Percentiles rank a stretch among this genome's conserved stretches.
phyloP scores from a whole-genome alignment of 2,888 invertebrate species.

The Trilocha varians region DNA sequence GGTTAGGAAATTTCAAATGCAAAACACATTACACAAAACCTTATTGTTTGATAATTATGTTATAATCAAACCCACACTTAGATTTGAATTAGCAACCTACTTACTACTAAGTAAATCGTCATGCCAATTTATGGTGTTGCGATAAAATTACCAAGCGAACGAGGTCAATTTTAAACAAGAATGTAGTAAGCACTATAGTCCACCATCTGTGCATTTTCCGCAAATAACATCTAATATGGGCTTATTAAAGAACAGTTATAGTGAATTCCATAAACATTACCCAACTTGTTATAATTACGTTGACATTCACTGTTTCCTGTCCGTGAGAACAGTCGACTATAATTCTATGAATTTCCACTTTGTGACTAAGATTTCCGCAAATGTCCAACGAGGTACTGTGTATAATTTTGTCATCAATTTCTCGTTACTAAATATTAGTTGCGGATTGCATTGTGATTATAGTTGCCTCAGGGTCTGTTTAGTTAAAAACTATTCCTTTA shows the following conservation, averaged over 20 bases:
- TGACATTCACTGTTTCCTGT: constrained; percentile 18
- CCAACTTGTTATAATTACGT: constrained; percentile 9
- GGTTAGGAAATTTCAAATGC: too few species aligned
- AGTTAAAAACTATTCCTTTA: too few species aligned
- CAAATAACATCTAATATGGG: not conserved
- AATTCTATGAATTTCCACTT: constrained; percentile 13
- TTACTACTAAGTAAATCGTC: not conserved
- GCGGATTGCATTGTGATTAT: too few species aligned
- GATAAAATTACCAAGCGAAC: not conserved
- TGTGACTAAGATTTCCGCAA: constrained; percentile 3
- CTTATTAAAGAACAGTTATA: not conserved
- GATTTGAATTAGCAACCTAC: not conserved
- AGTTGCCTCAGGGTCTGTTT: too few species aligned
- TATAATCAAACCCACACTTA: not conserved
- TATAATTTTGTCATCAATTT: constrained; percentile 18
- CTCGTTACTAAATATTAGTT: constrained; percentile 19
- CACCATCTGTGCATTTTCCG: not conserved
- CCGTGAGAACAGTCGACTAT: constrained; percentile 26
- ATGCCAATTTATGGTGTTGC: not conserved
- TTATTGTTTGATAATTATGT: not conserved
- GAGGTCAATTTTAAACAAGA: not conserved
- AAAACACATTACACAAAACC: too few species aligned
- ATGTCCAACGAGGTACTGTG: not conserved
- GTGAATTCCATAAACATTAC: not conserved
- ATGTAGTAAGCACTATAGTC: not conserved